Base-by-base conservation (phyloP, 2,888 invertebrate genomes). In the Acrobasis consociella region DNA sequence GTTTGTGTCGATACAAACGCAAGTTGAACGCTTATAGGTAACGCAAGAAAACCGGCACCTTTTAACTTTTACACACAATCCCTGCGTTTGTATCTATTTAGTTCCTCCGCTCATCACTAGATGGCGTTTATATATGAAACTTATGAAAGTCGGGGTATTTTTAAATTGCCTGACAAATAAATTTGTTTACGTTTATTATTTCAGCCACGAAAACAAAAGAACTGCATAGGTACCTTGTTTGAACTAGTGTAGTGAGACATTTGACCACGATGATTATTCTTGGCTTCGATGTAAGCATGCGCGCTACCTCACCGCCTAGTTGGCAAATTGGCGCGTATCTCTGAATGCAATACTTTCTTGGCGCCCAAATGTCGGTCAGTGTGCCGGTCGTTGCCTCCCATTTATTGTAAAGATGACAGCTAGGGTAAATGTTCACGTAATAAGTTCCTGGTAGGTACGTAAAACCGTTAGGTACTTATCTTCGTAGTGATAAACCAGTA, bases 381-480 rank as follows among this genome's bases (percentile, higher is more conserved):
- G 72, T 81, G 82, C 67, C 87, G 87, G 89, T 86, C 89, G 77
- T 84, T 87, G 85, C 80, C 86, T 75, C 67, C 62, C 53, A 17
- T 52, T 55, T 38, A 31, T 31, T 49, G 2, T 31, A 50, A 38
- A 16, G 11, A n/a, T 16, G 39, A 39, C 37, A 37, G n/a, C n/a
- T n/a, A n/a, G 39, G 16, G 13, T 9, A 42, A 42, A 42, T 10
- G 15, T 56, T 56, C 38, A 38, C 31, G 16, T 55, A 39, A 55
- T 38, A 55, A n/a, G 42, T 46, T 46, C 46, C 46, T 11, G 10
- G 46, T 3, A 42, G 11, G 10, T 46, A 46, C 46, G 46, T n/a
- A 42, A 42, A 46, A 15, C 15, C 39, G 16, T 39, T 55, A 16
- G n/a, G n/a, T n/a, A 39, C 38, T 31, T 16, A 50, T 50, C 50